Conservation (phyloP, 2,797 vertebrate genomes). For the Gymnodraco acuticeps region DNA sequence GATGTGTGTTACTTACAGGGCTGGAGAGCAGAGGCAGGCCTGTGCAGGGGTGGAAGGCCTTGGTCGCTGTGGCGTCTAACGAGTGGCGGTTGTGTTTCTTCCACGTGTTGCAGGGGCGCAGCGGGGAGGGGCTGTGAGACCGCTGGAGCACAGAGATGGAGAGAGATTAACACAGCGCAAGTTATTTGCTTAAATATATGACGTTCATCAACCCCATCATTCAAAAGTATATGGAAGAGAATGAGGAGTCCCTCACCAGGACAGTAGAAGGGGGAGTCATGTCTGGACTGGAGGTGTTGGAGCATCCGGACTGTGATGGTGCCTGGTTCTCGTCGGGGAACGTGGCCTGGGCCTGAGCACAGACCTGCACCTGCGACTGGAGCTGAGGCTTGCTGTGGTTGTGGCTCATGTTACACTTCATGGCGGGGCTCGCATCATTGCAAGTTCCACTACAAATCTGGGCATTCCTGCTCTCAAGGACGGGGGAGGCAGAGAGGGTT, state of each 20-base stretch:
- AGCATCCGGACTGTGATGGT: slow-evolving; percentile 60
- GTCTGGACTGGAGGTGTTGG: slow-evolving; percentile 61
- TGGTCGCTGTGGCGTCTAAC: slow-evolving; percentile 92
- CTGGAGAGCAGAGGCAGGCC: slow-evolving; percentile 98
- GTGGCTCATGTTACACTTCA: slow-evolving; percentile 70
- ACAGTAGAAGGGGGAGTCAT: slow-evolving; percentile 77
- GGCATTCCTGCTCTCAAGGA: slow-evolving; percentile 58
- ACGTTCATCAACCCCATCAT: neutral
- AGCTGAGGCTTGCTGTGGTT: slow-evolving; percentile 71
- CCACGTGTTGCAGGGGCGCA: slow-evolving; percentile 91
- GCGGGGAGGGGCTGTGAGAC: slow-evolving; percentile 79
- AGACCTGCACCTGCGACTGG: slow-evolving; percentile 54
- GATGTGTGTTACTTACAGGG: slow-evolving; percentile 87
- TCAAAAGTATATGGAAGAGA: neutral
- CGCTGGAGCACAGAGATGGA: slow-evolving; percentile 78
- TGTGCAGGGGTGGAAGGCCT: slow-evolving; percentile 97
- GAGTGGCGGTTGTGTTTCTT: slow-evolving; percentile 93
- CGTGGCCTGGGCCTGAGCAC: slow-evolving; percentile 43
- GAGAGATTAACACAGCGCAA: slow-evolving; percentile 29
- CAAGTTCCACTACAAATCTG: slow-evolving; percentile 66
- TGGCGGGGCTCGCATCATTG: slow-evolving; percentile 82
- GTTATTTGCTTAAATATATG: neutral
- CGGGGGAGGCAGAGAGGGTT: slow-evolving; percentile 46
- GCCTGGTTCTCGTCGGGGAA: slow-evolving; percentile 76
- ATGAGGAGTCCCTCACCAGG: slow-evolving; percentile 65